Conservation (phyloP, 1,140 invertebrate species). For the Caenorhabditis brenneri region DNA sequence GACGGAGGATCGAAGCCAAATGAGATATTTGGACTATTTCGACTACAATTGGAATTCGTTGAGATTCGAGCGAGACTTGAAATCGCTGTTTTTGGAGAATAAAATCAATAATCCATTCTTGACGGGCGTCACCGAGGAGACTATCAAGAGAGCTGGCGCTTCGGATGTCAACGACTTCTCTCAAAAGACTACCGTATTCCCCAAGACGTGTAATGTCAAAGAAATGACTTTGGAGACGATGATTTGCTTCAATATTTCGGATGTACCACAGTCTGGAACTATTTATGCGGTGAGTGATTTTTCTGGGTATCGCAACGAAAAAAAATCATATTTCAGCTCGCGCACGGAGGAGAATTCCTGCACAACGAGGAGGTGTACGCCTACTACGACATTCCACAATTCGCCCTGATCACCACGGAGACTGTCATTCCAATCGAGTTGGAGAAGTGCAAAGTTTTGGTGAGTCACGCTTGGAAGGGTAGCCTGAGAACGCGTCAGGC, state of each 20-base stretch:
- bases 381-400: constrained; percentile 49
- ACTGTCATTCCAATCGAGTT: constrained; percentile 39
- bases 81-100: constrained; percentile 48
- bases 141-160: constrained; percentile 1
- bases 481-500: too few relatives aligned
- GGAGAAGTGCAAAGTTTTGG: constrained; percentile 49
- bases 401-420: constrained; percentile 35
- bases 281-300: constrained; percentile 48
- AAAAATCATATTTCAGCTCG: constrained; percentile 3
- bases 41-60: constrained; percentile 43
- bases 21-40: constrained; percentile 45
- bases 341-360: constrained; percentile 49
- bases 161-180: constrained; percentile 31
- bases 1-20: neutral
- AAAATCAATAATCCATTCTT: constrained; percentile 42
- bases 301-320: too few relatives aligned
- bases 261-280: constrained; percentile 14
- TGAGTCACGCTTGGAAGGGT: too few relatives aligned
- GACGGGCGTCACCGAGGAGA: constrained; percentile 1
- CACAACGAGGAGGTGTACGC: constrained; percentile 43
- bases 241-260: constrained; percentile 45
- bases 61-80: constrained; percentile 45
- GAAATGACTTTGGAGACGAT: constrained; percentile 27
- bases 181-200: constrained; percentile 48
- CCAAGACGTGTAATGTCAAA: constrained; percentile 23